Conservation (phyloP, 53 echinoderm and acorn worm genomes). For the Glandiceps talaboti region DNA sequence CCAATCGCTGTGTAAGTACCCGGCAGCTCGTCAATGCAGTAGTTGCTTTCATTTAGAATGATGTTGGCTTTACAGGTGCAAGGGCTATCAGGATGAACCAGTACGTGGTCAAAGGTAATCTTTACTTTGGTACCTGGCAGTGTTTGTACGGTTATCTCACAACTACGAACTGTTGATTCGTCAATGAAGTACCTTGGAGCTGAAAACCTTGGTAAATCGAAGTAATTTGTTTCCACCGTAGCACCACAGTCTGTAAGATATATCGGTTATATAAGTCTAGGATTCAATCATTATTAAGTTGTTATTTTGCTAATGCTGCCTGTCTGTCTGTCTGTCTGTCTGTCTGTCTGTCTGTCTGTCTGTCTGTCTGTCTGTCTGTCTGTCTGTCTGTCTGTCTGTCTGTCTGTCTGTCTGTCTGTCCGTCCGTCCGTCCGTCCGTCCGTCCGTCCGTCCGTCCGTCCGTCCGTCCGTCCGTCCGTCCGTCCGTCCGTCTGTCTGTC, state of each 20-base stretch:
- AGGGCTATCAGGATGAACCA: neutral
- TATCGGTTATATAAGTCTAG: no score
- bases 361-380: neutral
- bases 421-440: no score
- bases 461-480: no score
- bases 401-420: no score
- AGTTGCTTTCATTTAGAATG: neutral
- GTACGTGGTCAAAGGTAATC: neutral
- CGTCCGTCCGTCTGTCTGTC: no score
- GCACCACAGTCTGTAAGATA: neutral
- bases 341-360: neutral
- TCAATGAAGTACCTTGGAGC: neutral
- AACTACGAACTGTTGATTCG: neutral
- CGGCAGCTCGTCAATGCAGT: neutral
- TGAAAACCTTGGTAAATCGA: neutral
- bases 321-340: neutral
- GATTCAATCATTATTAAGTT: no score
- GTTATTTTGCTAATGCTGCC: no score
- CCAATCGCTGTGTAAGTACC: neutral
- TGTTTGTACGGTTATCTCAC: neutral
- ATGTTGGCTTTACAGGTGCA: neutral
- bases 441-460: no score
- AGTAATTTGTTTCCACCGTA: neutral
- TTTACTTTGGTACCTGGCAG: neutral
- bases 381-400: no score